Percentiles rank a stretch among this genome's conserved stretches.
Evolutionary conservation across 1,140 invertebrate genomes (phyloP).

Genomic region (Drosophila burlai): DNA sequence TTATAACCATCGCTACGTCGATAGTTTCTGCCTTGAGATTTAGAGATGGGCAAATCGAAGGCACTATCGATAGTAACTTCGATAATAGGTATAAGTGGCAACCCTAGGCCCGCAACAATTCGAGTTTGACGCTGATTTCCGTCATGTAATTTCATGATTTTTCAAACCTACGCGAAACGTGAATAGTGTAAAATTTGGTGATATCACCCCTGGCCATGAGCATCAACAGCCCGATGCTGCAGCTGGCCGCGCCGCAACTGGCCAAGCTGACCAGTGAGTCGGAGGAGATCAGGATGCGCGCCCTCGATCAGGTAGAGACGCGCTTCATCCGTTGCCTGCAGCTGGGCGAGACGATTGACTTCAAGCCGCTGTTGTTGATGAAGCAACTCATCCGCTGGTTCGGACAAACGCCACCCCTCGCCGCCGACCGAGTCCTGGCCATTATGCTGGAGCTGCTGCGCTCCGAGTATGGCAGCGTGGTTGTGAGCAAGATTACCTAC

Average conservation of each 20-base stretch:
- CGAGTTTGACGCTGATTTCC: slow-evolving; percentile 13
- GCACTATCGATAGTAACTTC: neutral
- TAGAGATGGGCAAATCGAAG: neutral
- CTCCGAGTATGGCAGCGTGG: slow-evolving; percentile 48
- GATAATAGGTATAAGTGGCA: neutral
- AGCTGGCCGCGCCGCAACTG: slow-evolving; percentile 41
- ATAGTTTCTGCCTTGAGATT: too few species aligned
- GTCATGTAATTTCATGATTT: slow-evolving; percentile 10
- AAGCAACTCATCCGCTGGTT: slow-evolving; percentile 84
- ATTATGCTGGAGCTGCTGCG: slow-evolving; percentile 66
- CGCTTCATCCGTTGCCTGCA: slow-evolving; percentile 58
- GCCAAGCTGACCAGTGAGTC: slow-evolving; percentile 66
- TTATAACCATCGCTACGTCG: neutral
- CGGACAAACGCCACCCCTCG: slow-evolving; percentile 38
- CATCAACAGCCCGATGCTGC: neutral
- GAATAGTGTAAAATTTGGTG: neutral
- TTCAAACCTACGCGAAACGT: neutral
- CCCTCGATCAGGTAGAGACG: slow-evolving; percentile 67
- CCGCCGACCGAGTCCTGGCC: slow-evolving; percentile 57
- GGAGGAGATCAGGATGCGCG: slow-evolving; percentile 75
- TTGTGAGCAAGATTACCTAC: slow-evolving; percentile 51
- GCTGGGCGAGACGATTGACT: slow-evolving; percentile 45
- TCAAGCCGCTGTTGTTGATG: slow-evolving; percentile 63
- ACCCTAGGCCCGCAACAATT: slow-evolving; percentile 9
- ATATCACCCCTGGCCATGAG: neutral